These are phyloP conservation scores for Agriopis marginaria DNA, from an alignment of 2,888 invertebrate species.

Conservation along the genomic window DNA sequence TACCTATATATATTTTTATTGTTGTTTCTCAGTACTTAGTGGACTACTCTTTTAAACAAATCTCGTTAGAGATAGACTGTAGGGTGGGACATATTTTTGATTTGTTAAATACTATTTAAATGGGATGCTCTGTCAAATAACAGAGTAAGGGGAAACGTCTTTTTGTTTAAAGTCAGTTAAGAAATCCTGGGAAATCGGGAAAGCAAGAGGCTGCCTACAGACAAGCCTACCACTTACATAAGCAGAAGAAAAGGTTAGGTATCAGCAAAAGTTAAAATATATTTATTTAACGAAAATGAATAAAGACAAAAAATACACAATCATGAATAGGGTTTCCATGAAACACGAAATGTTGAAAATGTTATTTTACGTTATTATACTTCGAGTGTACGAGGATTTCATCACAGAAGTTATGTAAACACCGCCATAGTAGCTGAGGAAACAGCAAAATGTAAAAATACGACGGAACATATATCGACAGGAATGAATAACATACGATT, in stretches of 20 bases:
- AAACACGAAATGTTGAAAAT: conserved; percentile 5
- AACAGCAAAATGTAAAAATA: conserved; percentile 42
- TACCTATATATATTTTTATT: too few species aligned
- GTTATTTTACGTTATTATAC: conserved; percentile 12
- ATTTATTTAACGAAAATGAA: not conserved
- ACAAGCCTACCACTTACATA: not conserved
- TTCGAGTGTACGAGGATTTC: conserved; percentile 24
- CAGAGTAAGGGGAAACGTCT: too few species aligned
- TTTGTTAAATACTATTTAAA: too few species aligned
- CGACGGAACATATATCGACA: conserved; percentile 58
- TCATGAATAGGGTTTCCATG: not conserved
- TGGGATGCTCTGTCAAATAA: too few species aligned
- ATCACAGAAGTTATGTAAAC: conserved; percentile 29
- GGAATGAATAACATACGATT: conserved; percentile 74
- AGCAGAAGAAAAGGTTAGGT: not conserved
- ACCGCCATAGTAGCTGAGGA: conserved; percentile 25
- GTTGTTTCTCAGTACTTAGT: too few species aligned
- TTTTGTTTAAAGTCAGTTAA: too few species aligned
- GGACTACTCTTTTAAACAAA: too few species aligned
- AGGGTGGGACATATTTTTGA: too few species aligned
- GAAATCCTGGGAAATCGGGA: too few species aligned
- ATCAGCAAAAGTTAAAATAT: not conserved
- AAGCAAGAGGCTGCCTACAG: not conserved
- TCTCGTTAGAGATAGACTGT: too few species aligned
- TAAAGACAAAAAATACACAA: not conserved